phyloP scores from a whole-genome alignment of 1,140 invertebrate genomes.

The Aphidius gifuensis region DNA sequence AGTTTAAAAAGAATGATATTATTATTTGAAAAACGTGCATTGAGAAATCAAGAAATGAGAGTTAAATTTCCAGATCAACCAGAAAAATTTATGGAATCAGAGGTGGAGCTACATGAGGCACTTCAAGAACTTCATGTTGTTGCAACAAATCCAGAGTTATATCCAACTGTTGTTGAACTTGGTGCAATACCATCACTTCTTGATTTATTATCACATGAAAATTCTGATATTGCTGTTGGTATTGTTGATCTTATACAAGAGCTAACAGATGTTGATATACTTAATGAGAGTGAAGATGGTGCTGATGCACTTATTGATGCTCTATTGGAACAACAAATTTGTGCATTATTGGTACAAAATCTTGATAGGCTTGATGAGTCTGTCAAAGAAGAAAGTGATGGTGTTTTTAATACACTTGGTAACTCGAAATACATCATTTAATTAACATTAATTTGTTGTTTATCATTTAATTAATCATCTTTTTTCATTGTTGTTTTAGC shows the following conservation, averaged over 20 bases:
- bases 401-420: conserved; percentile 66
- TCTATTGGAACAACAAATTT: conserved; percentile 83
- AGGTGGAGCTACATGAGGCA: conserved; percentile 90
- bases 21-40: conserved; percentile 89
- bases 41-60: conserved; percentile 96
- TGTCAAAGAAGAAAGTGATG: conserved; percentile 93
- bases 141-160: conserved; percentile 93
- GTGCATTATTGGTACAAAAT: conserved; percentile 90
- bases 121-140: conserved; percentile 92
- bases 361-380: conserved; percentile 90
- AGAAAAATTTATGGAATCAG: conserved; percentile 99
- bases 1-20: conserved; percentile 85
- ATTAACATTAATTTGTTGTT: background rate
- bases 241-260: conserved; percentile 84
- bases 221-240: conserved; percentile 87
- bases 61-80: conserved; percentile 98
- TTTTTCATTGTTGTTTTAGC: conserved; percentile 51
- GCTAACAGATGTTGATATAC: conserved; percentile 92
- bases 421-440: background rate
- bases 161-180: conserved; percentile 86
- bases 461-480: background rate
- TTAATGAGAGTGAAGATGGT: conserved; percentile 86
- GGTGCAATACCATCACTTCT: conserved; percentile 87
- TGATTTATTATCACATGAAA: conserved; percentile 93
- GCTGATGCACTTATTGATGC: conserved; percentile 75